Evolutionary conservation across 2,888 invertebrate genomes (phyloP).

Genomic region (Leucoma salicis): DNA sequence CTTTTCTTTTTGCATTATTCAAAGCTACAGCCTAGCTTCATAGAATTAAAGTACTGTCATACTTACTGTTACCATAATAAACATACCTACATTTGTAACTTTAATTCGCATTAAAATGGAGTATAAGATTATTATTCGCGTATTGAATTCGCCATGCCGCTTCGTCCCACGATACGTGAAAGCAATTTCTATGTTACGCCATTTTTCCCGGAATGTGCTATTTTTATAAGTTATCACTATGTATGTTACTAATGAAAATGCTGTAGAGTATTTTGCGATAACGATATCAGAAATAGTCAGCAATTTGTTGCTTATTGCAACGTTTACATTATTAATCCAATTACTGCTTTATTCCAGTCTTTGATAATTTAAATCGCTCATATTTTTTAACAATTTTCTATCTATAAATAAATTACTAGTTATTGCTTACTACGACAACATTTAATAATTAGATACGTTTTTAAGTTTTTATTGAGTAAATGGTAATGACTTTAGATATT

Average conservation of each 20-base stretch:
- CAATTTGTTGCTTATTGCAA: slow-evolving; percentile 19
- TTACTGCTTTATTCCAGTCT: slow-evolving; percentile 23
- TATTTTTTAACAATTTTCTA: slow-evolving; percentile 3
- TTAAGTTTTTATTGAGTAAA: not conserved
- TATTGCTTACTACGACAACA: not conserved
- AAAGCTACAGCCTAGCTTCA: slow-evolving; percentile 25
- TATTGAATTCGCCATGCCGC: slow-evolving; percentile 27
- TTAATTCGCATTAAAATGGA: slow-evolving; percentile 33
- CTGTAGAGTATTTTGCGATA: slow-evolving; percentile 18
- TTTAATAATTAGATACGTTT: not conserved
- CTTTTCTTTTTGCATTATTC: slow-evolving; percentile 23
- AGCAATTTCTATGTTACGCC: slow-evolving; percentile 47
- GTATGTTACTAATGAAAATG: slow-evolving; percentile 19
- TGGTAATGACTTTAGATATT: no score
- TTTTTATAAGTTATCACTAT: slow-evolving; percentile 29
- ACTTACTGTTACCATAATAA: slow-evolving; percentile 41
- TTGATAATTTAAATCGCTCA: slow-evolving; percentile 11
- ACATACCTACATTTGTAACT: slow-evolving; percentile 11
- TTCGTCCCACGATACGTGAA: slow-evolving; percentile 40
- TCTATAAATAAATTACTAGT: not conserved
- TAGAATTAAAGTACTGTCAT: slow-evolving; percentile 44
- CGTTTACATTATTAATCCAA: slow-evolving; percentile 19
- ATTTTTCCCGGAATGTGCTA: slow-evolving; percentile 33
- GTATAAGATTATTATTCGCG: slow-evolving; percentile 55
- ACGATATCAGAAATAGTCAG: slow-evolving; percentile 24